These are phyloP conservation scores for Pachyuromys duprasi DNA, from an alignment of 2,797 vertebrate genomes.

Conservation along the genomic window DNA sequence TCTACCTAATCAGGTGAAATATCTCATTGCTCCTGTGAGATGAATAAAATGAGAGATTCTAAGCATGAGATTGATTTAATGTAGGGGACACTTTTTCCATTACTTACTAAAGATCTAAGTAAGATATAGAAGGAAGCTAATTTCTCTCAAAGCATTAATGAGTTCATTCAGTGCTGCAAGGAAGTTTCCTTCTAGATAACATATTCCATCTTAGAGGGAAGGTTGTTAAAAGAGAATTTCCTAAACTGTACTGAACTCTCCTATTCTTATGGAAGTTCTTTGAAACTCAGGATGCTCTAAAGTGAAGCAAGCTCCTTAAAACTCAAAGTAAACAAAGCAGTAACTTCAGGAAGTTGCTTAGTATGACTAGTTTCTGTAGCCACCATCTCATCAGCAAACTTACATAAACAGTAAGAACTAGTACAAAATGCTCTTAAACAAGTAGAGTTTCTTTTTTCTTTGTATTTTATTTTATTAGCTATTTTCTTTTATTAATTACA, in stretches of 20 bases:
- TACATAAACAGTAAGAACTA: not conserved
- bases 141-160: not conserved
- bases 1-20: not conserved
- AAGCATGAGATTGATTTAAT: not conserved
- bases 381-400: not conserved
- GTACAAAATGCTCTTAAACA: too few relatives aligned
- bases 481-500: too few relatives aligned
- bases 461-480: too few relatives aligned
- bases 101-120: not conserved
- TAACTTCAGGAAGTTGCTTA: not conserved
- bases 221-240: not conserved
- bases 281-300: not conserved
- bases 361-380: not conserved
- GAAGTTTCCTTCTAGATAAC: not conserved
- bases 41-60: not conserved
- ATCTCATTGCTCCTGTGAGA: not conserved
- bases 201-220: not conserved
- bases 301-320: not conserved
- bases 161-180: not conserved
- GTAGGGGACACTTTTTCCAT: not conserved
- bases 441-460: not conserved
- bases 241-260: not conserved
- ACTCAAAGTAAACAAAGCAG: not conserved
- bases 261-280: not conserved
- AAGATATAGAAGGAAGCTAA: not conserved